phyloP scores from a whole-genome alignment of 2,797 vertebrate species.

The Pipistrellus pygmaeus region DNA sequence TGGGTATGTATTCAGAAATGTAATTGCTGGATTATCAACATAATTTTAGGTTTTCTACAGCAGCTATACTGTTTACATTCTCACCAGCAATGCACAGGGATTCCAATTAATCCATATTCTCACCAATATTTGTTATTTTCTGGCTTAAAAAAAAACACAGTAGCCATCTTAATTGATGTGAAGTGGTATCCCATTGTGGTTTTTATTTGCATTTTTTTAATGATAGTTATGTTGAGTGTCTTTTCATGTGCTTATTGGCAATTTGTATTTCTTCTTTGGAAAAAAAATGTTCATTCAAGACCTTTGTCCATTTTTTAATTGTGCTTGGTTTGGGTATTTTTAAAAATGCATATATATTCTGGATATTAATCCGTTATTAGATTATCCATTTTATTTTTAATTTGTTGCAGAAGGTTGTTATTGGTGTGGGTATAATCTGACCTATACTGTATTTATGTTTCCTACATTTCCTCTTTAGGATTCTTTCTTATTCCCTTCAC shows the following conservation, averaged over 20 bases:
- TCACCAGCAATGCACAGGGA: background rate
- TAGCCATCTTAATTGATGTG: background rate
- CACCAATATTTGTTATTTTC: background rate
- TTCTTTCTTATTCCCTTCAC: background rate
- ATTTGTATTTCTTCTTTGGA: background rate
- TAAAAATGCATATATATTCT: background rate
- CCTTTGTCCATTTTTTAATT: slow-evolving; percentile 23
- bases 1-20: background rate
- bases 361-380: background rate
- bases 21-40: background rate
- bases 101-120: background rate
- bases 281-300: background rate
- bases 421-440: background rate
- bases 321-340: background rate
- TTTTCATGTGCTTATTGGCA: background rate
- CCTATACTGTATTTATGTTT: background rate
- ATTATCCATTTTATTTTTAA: slow-evolving; percentile 42
- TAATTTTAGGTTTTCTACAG: background rate
- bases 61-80: background rate
- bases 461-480: slow-evolving; percentile 8
- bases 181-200: slow-evolving; percentile 1
- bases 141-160: background rate
- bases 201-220: background rate
- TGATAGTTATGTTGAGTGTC: background rate
- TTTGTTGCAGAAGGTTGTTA: background rate